Conservation (phyloP, 2,797 vertebrate species). For the Chaunax sp. region DNA sequence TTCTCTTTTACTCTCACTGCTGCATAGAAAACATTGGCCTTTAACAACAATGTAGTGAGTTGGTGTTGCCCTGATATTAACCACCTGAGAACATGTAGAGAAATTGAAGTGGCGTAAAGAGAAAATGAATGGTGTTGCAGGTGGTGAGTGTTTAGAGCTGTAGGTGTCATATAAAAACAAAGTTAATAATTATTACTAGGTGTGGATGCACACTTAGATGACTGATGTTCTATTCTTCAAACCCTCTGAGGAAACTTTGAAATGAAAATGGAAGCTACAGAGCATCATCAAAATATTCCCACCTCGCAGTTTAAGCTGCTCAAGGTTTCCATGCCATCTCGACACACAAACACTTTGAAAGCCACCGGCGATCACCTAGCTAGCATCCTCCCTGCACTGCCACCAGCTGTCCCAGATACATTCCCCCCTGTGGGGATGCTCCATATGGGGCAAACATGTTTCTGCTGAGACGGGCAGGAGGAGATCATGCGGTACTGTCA, state of each 20-base stretch:
- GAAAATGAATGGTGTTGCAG: background rate
- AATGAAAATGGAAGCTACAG: slow-evolving; percentile 26
- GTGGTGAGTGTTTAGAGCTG: slow-evolving; percentile 29
- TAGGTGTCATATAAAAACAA: slow-evolving; percentile 3
- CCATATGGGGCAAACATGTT: slow-evolving; percentile 65
- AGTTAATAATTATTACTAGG: slow-evolving; percentile 1
- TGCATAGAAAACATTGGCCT: slow-evolving; percentile 57
- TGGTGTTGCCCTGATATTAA: slow-evolving; percentile 28
- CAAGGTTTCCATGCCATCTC: slow-evolving; percentile 39
- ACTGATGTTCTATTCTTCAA: slow-evolving; percentile 26
- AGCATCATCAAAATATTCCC: slow-evolving; percentile 43
- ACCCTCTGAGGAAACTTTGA: slow-evolving; percentile 31
- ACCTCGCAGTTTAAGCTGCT: slow-evolving; percentile 60
- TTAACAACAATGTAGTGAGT: slow-evolving; percentile 41
- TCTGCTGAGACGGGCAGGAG: slow-evolving; percentile 33
- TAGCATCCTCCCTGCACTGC: slow-evolving; percentile 17
- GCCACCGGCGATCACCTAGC: slow-evolving; percentile 16
- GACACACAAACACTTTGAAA: slow-evolving; percentile 16
- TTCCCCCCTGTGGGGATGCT: slow-evolving; percentile 50
- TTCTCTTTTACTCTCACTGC: slow-evolving; percentile 55
- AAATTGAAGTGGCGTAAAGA: slow-evolving; percentile 3
- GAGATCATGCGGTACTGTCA: slow-evolving; percentile 48
- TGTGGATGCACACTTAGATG: slow-evolving; percentile 21
- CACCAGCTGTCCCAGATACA: slow-evolving; percentile 42
- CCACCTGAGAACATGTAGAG: slow-evolving; percentile 9